Conservation (phyloP, 1,140 invertebrate species). For the Drosophila repleta region DNA sequence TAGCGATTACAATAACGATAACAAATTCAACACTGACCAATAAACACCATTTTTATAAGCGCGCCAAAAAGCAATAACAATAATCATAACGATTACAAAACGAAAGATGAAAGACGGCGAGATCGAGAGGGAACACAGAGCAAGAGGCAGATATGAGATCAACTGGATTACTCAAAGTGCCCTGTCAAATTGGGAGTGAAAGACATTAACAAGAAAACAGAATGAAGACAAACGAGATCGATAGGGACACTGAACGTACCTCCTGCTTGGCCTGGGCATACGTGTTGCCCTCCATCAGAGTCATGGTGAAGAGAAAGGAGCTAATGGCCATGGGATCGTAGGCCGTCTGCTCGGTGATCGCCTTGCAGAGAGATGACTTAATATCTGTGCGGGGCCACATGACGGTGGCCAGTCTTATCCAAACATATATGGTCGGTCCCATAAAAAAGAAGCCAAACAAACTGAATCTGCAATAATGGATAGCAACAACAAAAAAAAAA, state of each 20-base stretch:
- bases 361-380: slow-evolving; percentile 87
- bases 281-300: slow-evolving; percentile 86
- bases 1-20: slow-evolving; percentile 30
- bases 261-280: slow-evolving; percentile 85
- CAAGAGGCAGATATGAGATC: slow-evolving; percentile 7
- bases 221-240: background rate
- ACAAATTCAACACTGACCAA: slow-evolving; percentile 43
- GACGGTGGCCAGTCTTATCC: slow-evolving; percentile 86
- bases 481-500: background rate
- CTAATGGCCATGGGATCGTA: slow-evolving; percentile 88
- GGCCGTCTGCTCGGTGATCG: slow-evolving; percentile 87
- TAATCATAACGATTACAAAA: slow-evolving; percentile 2
- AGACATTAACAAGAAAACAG: background rate
- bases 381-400: slow-evolving; percentile 86
- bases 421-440: slow-evolving; percentile 87
- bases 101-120: slow-evolving; percentile 15
- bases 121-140: slow-evolving; percentile 8
- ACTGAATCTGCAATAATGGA: slow-evolving; percentile 85
- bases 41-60: slow-evolving; percentile 51
- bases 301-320: slow-evolving; percentile 88
- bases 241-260: slow-evolving; percentile 78
- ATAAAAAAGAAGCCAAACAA: slow-evolving; percentile 87
- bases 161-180: slow-evolving; percentile 15
- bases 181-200: slow-evolving; percentile 4
- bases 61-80: slow-evolving; percentile 29